Percentiles rank a stretch among this genome's conserved stretches.
Conservation (phyloP, 2,888 invertebrate species). For the Calameuta filiformis region DNA sequence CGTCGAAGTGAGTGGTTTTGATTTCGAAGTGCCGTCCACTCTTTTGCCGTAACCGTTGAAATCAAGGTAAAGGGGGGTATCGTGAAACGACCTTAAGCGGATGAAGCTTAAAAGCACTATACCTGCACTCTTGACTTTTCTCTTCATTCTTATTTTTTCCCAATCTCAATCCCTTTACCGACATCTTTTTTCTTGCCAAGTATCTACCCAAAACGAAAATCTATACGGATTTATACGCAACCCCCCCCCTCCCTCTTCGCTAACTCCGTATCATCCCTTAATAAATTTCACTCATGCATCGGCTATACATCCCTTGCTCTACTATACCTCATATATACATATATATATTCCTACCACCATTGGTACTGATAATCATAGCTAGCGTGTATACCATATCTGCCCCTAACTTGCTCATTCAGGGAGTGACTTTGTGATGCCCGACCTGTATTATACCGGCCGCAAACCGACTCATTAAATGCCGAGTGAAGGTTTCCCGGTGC, state of each 20-base stretch:
- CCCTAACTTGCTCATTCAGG: neutral
- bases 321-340: no score
- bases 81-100: neutral
- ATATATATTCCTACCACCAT: no score
- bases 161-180: neutral
- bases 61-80: neutral
- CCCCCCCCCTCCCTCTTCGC: no score
- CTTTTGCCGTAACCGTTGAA: neutral
- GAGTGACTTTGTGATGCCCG: neutral
- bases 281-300: no score
- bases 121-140: neutral
- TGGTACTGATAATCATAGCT: no score
- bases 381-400: neutral
- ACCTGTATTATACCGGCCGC: neutral
- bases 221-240: no score
- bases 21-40: neutral
- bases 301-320: no score
- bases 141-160: neutral
- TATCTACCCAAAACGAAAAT: no score
- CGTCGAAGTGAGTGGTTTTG: neutral
- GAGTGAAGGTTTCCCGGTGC: neutral
- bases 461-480: neutral
- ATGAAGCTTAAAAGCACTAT: neutral
- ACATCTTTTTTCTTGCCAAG: neutral
- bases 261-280: no score